phyloP scores from a whole-genome alignment of 1,140 invertebrate species.

The Sarcophaga bullata region DNA sequence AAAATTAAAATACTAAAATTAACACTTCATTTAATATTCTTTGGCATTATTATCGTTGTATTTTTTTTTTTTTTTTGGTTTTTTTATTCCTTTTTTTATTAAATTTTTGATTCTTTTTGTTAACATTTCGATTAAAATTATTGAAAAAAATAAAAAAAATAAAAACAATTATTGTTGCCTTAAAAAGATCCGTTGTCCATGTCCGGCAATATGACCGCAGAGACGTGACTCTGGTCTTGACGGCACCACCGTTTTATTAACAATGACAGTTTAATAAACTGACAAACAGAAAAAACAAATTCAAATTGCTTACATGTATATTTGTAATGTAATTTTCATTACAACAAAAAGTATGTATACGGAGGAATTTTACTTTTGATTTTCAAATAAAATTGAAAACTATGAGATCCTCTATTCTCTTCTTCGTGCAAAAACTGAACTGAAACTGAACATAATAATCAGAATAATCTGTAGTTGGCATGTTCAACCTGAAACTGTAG shows the following conservation, averaged over 20 bases:
- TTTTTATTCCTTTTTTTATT: background rate
- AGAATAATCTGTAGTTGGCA: too few species aligned
- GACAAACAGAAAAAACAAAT: background rate
- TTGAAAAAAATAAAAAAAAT: background rate
- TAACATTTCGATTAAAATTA: background rate
- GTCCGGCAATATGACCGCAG: slow-evolving; percentile 14
- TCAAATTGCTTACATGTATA: background rate
- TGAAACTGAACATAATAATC: too few species aligned
- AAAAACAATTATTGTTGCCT: background rate
- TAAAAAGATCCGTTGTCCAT: slow-evolving; percentile 21
- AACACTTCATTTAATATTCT: slow-evolving; percentile 10
- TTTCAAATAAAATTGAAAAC: background rate
- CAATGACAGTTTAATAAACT: background rate
- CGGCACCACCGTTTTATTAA: background rate
- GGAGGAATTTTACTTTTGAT: background rate
- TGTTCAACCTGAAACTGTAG: too few species aligned
- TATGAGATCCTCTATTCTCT: too few species aligned
- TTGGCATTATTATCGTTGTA: background rate
- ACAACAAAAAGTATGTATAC: background rate
- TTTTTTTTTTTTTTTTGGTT: background rate
- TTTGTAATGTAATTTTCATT: background rate
- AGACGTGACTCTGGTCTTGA: background rate
- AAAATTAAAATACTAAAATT: background rate
- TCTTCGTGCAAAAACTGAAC: too few species aligned
- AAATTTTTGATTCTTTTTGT: slow-evolving; percentile 1